phyloP scores from a whole-genome alignment of 2,888 invertebrate genomes.

The Mycalesis mineus region DNA sequence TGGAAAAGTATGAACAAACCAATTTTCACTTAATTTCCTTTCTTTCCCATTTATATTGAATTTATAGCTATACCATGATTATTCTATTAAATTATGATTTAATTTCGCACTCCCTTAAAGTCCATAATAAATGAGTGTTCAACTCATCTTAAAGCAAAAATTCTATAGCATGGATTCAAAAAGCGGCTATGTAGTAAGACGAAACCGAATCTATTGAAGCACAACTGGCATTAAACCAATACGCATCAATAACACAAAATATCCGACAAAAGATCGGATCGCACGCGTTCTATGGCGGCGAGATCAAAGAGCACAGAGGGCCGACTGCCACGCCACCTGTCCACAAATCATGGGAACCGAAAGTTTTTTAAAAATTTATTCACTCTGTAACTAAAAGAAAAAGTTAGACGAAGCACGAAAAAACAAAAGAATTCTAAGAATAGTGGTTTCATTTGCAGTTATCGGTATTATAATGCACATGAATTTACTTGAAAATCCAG shows the following conservation, averaged over 20 bases:
- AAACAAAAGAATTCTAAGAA: not conserved
- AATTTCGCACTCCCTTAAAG: not conserved
- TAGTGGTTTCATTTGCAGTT: too few relatives aligned
- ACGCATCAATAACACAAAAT: constrained; percentile 50
- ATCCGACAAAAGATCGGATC: constrained; percentile 54
- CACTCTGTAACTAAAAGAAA: constrained; percentile 3
- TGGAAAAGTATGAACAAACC: too few relatives aligned
- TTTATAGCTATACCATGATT: too few relatives aligned
- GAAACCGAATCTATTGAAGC: constrained; percentile 42
- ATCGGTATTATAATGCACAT: too few relatives aligned
- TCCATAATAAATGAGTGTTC: constrained; percentile 1
- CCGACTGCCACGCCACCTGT: constrained; percentile 73
- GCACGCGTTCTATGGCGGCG: constrained; percentile 68
- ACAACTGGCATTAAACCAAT: constrained; percentile 54
- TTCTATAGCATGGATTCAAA: not conserved
- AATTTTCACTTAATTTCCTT: too few relatives aligned
- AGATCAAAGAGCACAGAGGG: constrained; percentile 64
- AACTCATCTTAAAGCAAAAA: not conserved
- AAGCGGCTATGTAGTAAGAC: constrained; percentile 21
- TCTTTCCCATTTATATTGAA: too few relatives aligned
- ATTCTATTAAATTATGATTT: not conserved
- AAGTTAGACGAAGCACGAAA: not conserved
- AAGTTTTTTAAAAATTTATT: constrained; percentile 33
- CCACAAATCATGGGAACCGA: constrained; percentile 70
- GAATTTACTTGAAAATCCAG: too few relatives aligned